Evolutionary conservation across 2,888 invertebrate genomes (phyloP).

Genomic region (Drosophila falleni): DNA sequence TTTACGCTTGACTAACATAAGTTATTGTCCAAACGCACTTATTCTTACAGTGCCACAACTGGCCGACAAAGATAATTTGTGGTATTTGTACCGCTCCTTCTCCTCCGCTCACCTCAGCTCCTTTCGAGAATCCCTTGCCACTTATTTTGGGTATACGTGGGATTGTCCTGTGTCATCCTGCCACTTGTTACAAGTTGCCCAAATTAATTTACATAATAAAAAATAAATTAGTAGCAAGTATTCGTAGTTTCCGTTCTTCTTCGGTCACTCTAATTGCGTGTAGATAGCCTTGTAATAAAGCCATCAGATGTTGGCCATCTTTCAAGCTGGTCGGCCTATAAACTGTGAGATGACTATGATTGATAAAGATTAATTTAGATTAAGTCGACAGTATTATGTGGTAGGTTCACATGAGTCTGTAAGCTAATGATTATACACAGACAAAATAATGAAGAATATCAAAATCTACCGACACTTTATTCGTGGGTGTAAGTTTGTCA

Average conservation of each 20-base stretch:
- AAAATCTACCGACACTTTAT: not conserved
- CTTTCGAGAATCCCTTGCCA: not conserved
- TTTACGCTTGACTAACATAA: constrained; percentile 81
- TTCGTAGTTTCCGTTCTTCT: constrained; percentile 18
- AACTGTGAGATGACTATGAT: constrained; percentile 43
- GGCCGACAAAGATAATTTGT: constrained; percentile 68
- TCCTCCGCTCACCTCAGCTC: not conserved
- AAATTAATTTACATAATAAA: constrained; percentile 80
- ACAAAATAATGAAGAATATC: not conserved
- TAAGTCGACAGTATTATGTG: constrained; percentile 4
- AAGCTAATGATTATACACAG: not conserved
- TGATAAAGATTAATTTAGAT: constrained; percentile 67
- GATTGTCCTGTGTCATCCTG: constrained; percentile 10
- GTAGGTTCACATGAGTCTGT: not conserved
- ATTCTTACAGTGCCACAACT: constrained; percentile 53
- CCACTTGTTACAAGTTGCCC: constrained; percentile 65
- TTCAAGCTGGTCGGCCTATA: constrained; percentile 36
- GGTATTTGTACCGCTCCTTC: constrained; percentile 18
- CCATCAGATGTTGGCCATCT: constrained; percentile 38
- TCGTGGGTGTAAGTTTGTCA: not conserved
- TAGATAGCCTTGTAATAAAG: constrained; percentile 35
- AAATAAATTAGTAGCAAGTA: constrained; percentile 64
- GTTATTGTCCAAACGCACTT: constrained; percentile 74
- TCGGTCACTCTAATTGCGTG: constrained; percentile 26
- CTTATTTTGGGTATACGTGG: constrained; percentile 8